phyloP scores from a whole-genome alignment of 2,888 invertebrate species.

The Cantharis rufa region DNA sequence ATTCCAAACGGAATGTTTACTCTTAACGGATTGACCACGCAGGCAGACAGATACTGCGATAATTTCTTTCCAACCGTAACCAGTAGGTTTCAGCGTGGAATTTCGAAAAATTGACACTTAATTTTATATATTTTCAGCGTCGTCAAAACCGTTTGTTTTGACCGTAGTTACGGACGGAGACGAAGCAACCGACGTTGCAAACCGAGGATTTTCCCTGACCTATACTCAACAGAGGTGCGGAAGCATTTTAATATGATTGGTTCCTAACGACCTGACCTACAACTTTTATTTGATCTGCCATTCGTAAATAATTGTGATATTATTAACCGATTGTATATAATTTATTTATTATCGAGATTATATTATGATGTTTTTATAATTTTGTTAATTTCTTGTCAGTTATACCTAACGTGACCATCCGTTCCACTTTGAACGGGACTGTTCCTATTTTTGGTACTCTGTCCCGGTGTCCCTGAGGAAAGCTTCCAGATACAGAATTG shows the following conservation, averaged over 20 bases:
- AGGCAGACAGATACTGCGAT: conserved; percentile 77
- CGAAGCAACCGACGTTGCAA: conserved; percentile 67
- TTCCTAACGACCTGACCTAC: not conserved
- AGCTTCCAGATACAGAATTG: too few species aligned
- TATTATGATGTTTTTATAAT: not conserved
- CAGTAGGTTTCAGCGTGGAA: conserved; percentile 56
- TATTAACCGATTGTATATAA: not conserved
- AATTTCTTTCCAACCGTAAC: conserved; percentile 68
- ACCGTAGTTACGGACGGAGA: conserved; percentile 70
- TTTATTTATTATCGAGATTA: not conserved
- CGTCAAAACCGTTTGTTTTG: conserved; percentile 72
- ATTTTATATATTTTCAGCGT: conserved; percentile 58
- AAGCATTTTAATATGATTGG: conserved; percentile 2
- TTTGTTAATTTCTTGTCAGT: too few species aligned
- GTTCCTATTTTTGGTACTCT: too few species aligned
- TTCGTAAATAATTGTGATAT: not conserved
- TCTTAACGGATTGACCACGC: conserved; percentile 52
- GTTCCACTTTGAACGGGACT: too few species aligned
- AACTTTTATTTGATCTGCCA: not conserved
- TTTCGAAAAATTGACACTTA: not conserved
- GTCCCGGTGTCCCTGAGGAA: too few species aligned
- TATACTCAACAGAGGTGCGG: conserved; percentile 71
- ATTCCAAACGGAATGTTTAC: conserved; percentile 68
- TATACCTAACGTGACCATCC: too few species aligned
- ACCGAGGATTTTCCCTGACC: conserved; percentile 73